A percentile compares a stretch with the other conserved stretches of the same genome.
Conservation (phyloP, 2,797 vertebrate species). For the Pangasius larnaudii region DNA sequence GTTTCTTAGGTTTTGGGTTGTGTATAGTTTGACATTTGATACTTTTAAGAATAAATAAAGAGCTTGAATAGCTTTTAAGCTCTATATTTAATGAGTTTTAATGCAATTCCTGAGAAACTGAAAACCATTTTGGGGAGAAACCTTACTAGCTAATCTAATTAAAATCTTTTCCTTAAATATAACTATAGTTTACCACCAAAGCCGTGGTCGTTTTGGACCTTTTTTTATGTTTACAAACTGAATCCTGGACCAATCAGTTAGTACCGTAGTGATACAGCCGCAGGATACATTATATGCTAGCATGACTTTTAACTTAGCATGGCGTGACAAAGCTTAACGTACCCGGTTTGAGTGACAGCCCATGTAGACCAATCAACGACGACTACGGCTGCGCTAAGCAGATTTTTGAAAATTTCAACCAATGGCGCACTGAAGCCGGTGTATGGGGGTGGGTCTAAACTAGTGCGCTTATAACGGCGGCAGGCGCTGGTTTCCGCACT, state of each 20-base stretch:
- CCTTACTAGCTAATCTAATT: not conserved
- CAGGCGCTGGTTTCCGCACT: not conserved
- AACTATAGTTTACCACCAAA: not conserved
- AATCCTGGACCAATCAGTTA: not conserved
- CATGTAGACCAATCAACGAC: slow-evolving; percentile 58
- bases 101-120: not conserved
- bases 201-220: not conserved
- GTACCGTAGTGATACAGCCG: not conserved
- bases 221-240: not conserved
- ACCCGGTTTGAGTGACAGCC: slow-evolving; percentile 61
- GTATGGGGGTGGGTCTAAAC: slow-evolving; percentile 45
- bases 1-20: not conserved
- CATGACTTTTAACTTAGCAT: slow-evolving; percentile 13
- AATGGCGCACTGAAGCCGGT: slow-evolving; percentile 51
- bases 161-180: not conserved
- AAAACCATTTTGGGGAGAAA: not conserved
- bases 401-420: slow-evolving; percentile 29
- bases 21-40: not conserved
- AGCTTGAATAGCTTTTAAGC: not conserved
- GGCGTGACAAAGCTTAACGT: not conserved
- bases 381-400: not conserved
- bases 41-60: not conserved
- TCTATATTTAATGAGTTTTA: not conserved
- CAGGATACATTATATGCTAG: not conserved
- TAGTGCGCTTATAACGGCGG: slow-evolving; percentile 46